phyloP scores from a whole-genome alignment of 1,140 invertebrate species.

The Trichonephila inaurata region DNA sequence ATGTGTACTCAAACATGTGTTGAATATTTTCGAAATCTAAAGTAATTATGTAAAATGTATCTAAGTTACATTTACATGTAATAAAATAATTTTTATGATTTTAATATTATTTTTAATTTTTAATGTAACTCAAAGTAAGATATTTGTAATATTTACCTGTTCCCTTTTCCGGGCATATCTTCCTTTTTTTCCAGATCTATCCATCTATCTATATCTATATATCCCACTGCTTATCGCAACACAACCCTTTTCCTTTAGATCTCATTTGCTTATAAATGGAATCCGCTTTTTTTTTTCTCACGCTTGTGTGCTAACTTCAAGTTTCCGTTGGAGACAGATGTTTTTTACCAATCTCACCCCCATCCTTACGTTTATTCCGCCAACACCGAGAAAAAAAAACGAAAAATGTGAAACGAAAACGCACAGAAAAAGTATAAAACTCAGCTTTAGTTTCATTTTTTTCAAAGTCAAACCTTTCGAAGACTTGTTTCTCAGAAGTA shows the following conservation, averaged over 20 bases:
- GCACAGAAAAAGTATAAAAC: conserved; percentile 10
- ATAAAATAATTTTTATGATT: too few species aligned
- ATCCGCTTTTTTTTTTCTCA: conserved; percentile 48
- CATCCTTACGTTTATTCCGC: conserved; percentile 44
- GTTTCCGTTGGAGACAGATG: conserved; percentile 66
- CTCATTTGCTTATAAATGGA: conserved; percentile 76
- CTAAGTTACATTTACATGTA: too few species aligned
- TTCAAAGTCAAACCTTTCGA: background rate
- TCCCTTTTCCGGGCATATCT: background rate
- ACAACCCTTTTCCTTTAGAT: conserved; percentile 71
- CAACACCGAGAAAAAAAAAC: background rate
- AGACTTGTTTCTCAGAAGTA: conserved; percentile 17
- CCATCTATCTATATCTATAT: conserved; percentile 61
- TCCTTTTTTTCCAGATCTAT: conserved; percentile 29
- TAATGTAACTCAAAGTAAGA: background rate
- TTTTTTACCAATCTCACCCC: conserved; percentile 64
- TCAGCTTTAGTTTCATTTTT: background rate
- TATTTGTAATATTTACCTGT: background rate
- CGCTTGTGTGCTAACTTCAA: conserved; percentile 59
- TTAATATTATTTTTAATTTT: background rate
- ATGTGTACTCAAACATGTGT: too few species aligned
- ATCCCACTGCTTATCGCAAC: conserved; percentile 47
- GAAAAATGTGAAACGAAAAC: too few species aligned
- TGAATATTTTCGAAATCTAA: too few species aligned
- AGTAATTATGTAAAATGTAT: too few species aligned